Conservation (phyloP, 2,888 invertebrate genomes). For the Scelioninae gen. 1 region DNA sequence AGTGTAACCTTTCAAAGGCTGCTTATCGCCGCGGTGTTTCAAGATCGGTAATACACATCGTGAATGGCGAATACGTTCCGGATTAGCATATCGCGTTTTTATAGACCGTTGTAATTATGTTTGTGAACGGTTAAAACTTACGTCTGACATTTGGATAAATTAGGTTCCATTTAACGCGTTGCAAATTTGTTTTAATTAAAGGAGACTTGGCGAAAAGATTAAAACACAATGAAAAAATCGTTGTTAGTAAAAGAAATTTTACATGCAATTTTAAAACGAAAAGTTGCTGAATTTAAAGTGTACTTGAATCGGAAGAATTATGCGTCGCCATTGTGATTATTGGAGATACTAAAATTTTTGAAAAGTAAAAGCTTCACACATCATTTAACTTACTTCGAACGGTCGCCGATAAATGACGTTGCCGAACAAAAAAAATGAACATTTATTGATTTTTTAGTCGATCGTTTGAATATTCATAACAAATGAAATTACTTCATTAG, state of each 20-base stretch:
- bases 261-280: background rate
- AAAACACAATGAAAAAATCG: background rate
- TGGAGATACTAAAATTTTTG: slow-evolving; percentile 30
- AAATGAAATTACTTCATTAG: slow-evolving; percentile 54
- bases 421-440: slow-evolving; percentile 39
- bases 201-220: background rate
- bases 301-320: slow-evolving; percentile 23
- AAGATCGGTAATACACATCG: slow-evolving; percentile 25
- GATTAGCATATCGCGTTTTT: slow-evolving; percentile 42
- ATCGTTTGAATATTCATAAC: slow-evolving; percentile 54
- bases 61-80: slow-evolving; percentile 3
- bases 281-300: slow-evolving; percentile 19
- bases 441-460: slow-evolving; percentile 49
- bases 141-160: background rate
- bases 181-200: slow-evolving; percentile 3
- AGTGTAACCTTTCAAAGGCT: slow-evolving; percentile 56
- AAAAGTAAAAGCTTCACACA: slow-evolving; percentile 49
- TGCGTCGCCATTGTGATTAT: slow-evolving; percentile 45
- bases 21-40: slow-evolving; percentile 50
- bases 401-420: slow-evolving; percentile 19
- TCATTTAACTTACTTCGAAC: slow-evolving; percentile 42
- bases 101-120: slow-evolving; percentile 26
- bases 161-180: background rate
- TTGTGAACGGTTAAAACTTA: slow-evolving; percentile 10
- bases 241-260: background rate